A percentile compares a stretch with the other conserved stretches of the same genome.
Evolutionary conservation across 1,140 invertebrate species (phyloP).

Genomic region (Zaprionus ornatus): DNA sequence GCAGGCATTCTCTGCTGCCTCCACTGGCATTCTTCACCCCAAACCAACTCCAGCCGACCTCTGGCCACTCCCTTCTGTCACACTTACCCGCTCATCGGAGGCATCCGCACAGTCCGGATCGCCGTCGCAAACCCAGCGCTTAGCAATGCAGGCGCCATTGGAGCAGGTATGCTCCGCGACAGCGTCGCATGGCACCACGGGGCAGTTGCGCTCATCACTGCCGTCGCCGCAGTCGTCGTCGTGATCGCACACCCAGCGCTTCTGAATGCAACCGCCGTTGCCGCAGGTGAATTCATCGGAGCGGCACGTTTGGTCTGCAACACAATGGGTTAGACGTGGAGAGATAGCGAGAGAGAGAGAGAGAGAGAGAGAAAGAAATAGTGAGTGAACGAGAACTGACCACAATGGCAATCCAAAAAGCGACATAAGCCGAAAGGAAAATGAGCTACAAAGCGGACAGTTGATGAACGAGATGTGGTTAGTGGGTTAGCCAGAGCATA

Average conservation of each 20-base stretch:
- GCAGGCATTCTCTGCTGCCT: conserved; percentile 5
- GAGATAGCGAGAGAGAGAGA: background rate
- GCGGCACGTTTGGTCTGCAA: conserved; percentile 91
- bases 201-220: conserved; percentile 92
- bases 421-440: conserved; percentile 38
- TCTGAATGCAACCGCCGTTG: conserved; percentile 94
- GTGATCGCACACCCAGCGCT: conserved; percentile 93
- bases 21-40: conserved; percentile 26
- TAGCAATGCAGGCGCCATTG: conserved; percentile 88
- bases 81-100: conserved; percentile 90
- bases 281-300: conserved; percentile 95
- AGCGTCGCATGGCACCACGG: conserved; percentile 87
- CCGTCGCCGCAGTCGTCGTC: conserved; percentile 94
- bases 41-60: background rate
- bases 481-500: conserved; percentile 31
- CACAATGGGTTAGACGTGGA: conserved; percentile 36
- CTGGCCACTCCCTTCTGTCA: background rate
- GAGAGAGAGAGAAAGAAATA: background rate
- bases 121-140: conserved; percentile 93
- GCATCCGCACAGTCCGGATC: conserved; percentile 92
- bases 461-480: conserved; percentile 36
- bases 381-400: background rate
- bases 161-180: conserved; percentile 89
- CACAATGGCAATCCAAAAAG: conserved; percentile 24
- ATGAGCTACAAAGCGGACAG: conserved; percentile 39